These are phyloP conservation scores for Drosophila mulleri DNA, from an alignment of 2,888 invertebrate species.

Conservation along the genomic window DNA sequence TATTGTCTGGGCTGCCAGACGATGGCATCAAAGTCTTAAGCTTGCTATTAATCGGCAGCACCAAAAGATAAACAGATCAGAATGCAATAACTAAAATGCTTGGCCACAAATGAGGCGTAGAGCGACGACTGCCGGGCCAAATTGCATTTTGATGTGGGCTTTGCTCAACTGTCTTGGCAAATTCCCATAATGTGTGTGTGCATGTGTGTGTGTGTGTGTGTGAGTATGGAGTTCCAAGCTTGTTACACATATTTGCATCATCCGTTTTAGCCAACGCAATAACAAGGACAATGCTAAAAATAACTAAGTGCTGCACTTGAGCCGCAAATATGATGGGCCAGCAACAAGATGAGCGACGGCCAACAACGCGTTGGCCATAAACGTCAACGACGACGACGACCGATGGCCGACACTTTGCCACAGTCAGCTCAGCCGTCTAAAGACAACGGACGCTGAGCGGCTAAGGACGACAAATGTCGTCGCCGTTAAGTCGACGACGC, in stretches of 20 bases:
- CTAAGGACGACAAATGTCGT: constrained; percentile 36
- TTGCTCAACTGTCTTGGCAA: constrained; percentile 12
- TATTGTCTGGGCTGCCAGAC: constrained; percentile 29
- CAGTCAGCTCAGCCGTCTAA: constrained; percentile 9
- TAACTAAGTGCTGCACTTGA: constrained; percentile 76
- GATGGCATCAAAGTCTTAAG: constrained; percentile 45
- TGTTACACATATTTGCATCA: constrained; percentile 67
- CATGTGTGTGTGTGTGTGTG: background rate
- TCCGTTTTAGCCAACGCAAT: constrained; percentile 45
- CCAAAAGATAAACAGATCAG: constrained; percentile 50
- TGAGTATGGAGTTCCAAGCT: constrained; percentile 3
- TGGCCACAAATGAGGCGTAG: background rate
- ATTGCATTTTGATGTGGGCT: constrained; percentile 14
- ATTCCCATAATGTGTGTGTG: constrained; percentile 8
- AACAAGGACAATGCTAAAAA: constrained; percentile 68
- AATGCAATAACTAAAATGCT: constrained; percentile 57
- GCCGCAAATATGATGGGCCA: constrained; percentile 72
- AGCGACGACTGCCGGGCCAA: background rate
- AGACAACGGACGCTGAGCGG: constrained; percentile 20
- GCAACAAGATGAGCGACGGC: constrained; percentile 21
- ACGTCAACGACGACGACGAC: constrained; percentile 18
- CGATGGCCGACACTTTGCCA: constrained; percentile 9
- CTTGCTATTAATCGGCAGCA: constrained; percentile 59
- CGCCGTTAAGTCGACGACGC: constrained; percentile 67
- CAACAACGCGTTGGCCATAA: constrained; percentile 23